These are phyloP conservation scores for Acanthoscelides obtectus DNA, from an alignment of 2,888 invertebrate genomes.

Conservation along the genomic window DNA sequence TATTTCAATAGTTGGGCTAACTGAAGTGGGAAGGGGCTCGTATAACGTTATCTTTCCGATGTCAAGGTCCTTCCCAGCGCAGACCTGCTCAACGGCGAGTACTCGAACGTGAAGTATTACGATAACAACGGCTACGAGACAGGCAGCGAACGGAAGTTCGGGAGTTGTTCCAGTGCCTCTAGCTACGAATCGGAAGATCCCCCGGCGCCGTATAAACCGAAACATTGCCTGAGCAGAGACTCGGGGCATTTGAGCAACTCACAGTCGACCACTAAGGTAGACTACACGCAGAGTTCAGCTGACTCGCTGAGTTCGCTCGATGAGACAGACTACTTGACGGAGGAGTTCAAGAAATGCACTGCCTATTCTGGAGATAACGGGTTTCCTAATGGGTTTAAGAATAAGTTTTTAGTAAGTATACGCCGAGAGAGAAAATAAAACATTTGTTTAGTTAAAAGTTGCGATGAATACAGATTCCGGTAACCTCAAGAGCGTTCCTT, in stretches of 20 bases:
- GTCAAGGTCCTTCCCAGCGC: slow-evolving; percentile 43
- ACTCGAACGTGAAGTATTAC: slow-evolving; percentile 29
- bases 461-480: too few species aligned
- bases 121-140: slow-evolving; percentile 43
- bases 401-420: slow-evolving; percentile 26
- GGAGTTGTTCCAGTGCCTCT: slow-evolving; percentile 44
- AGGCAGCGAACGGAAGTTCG: slow-evolving; percentile 40
- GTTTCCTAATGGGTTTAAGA: slow-evolving; percentile 31
- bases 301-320: slow-evolving; percentile 47
- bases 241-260: slow-evolving; percentile 43
- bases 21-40: too few species aligned
- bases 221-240: slow-evolving; percentile 29
- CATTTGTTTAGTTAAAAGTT: too few species aligned
- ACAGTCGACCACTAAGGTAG: slow-evolving; percentile 40
- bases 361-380: slow-evolving; percentile 27
- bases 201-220: slow-evolving; percentile 19
- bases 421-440: too few species aligned
- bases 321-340: slow-evolving; percentile 44
- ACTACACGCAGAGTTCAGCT: slow-evolving; percentile 44
- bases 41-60: too few species aligned
- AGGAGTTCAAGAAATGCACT: slow-evolving; percentile 41
- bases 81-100: slow-evolving; percentile 40
- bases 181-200: slow-evolving; percentile 44
- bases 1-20: too few species aligned
- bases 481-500: too few species aligned